These are phyloP conservation scores for Platanista minor DNA, from an alignment of 2,113 vertebrate genomes.

Conservation along the genomic window DNA sequence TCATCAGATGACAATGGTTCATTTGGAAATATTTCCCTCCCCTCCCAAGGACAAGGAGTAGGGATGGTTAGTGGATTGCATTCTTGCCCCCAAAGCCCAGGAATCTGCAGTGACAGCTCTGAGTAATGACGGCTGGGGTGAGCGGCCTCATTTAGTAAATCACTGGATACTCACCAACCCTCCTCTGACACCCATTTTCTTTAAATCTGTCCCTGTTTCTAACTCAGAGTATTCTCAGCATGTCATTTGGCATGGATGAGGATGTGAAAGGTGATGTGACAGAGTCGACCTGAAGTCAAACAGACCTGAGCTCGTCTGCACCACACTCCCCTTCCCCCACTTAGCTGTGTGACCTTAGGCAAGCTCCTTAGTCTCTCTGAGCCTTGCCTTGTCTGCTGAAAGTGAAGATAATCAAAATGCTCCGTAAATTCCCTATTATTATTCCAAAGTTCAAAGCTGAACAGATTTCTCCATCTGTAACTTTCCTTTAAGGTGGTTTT, in stretches of 20 bases:
- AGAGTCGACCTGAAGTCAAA: background rate
- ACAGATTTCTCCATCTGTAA: background rate
- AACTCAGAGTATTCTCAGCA: background rate
- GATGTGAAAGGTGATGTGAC: background rate
- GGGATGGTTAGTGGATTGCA: constrained; percentile 53
- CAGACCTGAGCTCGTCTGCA: background rate
- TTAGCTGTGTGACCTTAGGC: background rate
- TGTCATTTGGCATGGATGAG: background rate
- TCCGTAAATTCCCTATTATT: background rate
- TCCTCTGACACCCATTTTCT: constrained; percentile 46
- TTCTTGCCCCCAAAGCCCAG: constrained; percentile 53
- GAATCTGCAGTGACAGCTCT: constrained; percentile 43
- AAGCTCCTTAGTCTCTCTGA: background rate
- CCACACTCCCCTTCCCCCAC: no score
- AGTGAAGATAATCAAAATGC: background rate
- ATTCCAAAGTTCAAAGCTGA: constrained; percentile 13
- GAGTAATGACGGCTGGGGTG: constrained; percentile 60
- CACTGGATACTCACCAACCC: constrained; percentile 16
- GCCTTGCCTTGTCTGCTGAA: background rate
- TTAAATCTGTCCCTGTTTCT: background rate
- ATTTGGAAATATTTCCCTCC: constrained; percentile 54
- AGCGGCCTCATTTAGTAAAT: constrained; percentile 47
- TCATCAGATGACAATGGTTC: constrained; percentile 41
- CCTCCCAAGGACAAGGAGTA: constrained; percentile 26
- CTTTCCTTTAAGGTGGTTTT: background rate